Conservation (phyloP, 2,888 invertebrate genomes). For the Nomada goodeniana region DNA sequence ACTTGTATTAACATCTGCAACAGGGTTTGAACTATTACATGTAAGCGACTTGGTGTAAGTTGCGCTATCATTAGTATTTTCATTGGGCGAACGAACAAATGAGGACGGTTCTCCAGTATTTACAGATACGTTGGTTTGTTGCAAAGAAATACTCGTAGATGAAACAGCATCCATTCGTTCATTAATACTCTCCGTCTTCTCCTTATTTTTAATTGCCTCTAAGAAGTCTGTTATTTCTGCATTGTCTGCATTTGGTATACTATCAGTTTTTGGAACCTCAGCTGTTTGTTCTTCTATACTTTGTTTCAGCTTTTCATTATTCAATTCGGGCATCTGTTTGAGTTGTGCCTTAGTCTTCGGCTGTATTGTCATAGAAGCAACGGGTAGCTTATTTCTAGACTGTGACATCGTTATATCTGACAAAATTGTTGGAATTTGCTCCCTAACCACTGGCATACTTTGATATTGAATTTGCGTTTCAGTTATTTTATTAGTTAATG, state of each 20-base stretch:
- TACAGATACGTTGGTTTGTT: slow-evolving; percentile 5
- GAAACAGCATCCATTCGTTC: not conserved
- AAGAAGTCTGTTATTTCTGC: not conserved
- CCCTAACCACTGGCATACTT: not conserved
- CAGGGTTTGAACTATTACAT: not conserved
- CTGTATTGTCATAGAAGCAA: slow-evolving; percentile 17
- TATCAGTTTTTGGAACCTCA: not conserved
- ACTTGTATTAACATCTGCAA: not conserved
- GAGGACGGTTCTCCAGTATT: not conserved
- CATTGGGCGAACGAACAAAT: not conserved
- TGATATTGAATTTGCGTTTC: not conserved
- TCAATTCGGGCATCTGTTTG: slow-evolving; percentile 72
- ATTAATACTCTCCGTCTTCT: not conserved
- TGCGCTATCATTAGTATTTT: not conserved
- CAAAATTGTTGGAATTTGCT: not conserved
- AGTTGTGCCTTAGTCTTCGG: slow-evolving; percentile 77
- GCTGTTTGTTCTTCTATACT: not conserved
- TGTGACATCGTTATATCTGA: slow-evolving; percentile 16
- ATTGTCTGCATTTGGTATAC: not conserved
- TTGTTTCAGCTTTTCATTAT: not conserved
- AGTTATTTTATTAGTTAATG: not conserved
- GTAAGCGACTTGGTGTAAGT: not conserved
- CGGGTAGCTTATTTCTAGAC: slow-evolving; percentile 6
- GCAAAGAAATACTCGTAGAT: not conserved
- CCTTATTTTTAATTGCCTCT: slow-evolving; percentile 8